These are phyloP conservation scores for Drosophila persimilis DNA, from an alignment of 1,140 invertebrate species.

Conservation along the genomic window DNA sequence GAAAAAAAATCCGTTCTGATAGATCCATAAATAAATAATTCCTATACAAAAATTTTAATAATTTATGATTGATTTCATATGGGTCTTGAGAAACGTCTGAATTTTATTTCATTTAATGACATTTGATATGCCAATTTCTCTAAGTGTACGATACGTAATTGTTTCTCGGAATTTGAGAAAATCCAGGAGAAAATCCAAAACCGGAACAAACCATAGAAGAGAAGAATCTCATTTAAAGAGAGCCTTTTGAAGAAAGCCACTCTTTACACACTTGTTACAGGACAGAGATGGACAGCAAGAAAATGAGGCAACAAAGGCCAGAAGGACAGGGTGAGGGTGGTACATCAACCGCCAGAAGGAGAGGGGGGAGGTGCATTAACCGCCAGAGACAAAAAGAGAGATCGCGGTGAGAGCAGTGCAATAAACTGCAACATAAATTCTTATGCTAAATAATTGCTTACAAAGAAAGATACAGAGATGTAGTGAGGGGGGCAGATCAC, in stretches of 20 bases:
- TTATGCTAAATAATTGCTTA: conserved; percentile 54
- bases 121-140: not conserved
- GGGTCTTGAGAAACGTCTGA: too few species aligned
- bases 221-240: conserved; percentile 31
- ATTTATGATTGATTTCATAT: too few species aligned
- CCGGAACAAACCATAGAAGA: conserved; percentile 28
- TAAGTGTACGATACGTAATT: conserved; percentile 7
- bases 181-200: conserved; percentile 38
- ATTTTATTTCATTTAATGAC: not conserved
- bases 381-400: too few species aligned
- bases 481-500: not conserved
- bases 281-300: not conserved
- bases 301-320: too few species aligned
- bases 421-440: conserved; percentile 51
- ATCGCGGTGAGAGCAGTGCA: conserved; percentile 13
- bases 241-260: conserved; percentile 3
- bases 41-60: not conserved
- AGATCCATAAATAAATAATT: not conserved
- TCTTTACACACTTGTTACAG: too few species aligned
- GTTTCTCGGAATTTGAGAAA: conserved; percentile 55
- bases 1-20: not conserved
- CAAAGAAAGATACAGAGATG: not conserved
- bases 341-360: too few species aligned
- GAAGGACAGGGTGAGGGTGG: too few species aligned
- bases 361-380: too few species aligned